Evolutionary conservation across 2,797 vertebrate species (phyloP).

Genomic region (Coregonus sp.): DNA sequence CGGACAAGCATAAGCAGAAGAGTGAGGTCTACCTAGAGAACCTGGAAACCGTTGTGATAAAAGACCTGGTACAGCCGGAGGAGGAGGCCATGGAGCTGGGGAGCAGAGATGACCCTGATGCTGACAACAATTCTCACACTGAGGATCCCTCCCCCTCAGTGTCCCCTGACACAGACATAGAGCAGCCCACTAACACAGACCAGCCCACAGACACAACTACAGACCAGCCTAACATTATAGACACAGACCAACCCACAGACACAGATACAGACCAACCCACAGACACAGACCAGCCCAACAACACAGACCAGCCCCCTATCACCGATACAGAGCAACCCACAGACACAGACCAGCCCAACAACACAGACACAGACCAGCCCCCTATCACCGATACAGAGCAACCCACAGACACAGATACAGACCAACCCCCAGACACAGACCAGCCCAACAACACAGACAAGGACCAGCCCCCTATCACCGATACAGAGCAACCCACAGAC

Average conservation of each 20-base stretch:
- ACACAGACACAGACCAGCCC: conserved; percentile 2
- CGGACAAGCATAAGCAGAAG: conserved; percentile 92
- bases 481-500: background rate
- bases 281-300: background rate
- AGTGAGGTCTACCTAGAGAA: conserved; percentile 78
- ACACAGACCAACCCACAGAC: background rate
- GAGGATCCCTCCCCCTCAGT: conserved; percentile 42
- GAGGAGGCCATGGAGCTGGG: conserved; percentile 16
- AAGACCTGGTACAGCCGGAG: background rate
- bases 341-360: conserved; percentile 3
- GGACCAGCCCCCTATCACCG: background rate
- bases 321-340: background rate
- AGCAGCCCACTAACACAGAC: background rate
- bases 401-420: background rate
- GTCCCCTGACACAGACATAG: conserved; percentile 9
- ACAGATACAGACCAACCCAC: background rate
- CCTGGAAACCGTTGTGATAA: conserved; percentile 1
- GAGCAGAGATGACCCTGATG: conserved; percentile 28
- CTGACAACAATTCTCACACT: conserved; percentile 10
- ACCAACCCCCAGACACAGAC: background rate
- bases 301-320: background rate
- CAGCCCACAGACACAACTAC: background rate
- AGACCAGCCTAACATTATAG: background rate
- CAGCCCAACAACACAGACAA: background rate
- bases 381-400: background rate